phyloP scores from a whole-genome alignment of 64 coral and sea anemone genomes.

The Exaiptasia diaphana region DNA sequence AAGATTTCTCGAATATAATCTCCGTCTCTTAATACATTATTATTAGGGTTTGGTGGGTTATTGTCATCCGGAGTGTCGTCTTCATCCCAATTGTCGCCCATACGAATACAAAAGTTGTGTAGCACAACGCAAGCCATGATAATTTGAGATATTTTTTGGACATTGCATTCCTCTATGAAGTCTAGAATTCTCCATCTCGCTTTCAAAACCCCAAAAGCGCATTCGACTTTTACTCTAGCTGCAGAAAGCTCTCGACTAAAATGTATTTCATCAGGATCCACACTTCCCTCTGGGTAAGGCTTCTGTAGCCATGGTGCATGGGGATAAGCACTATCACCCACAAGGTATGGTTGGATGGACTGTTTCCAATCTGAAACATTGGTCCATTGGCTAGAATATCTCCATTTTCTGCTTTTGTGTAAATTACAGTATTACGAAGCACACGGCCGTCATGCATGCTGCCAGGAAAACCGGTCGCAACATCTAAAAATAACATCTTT shows the following conservation, averaged over 20 bases:
- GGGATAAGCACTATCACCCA: constrained; percentile 60
- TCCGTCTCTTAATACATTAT: constrained; percentile 35
- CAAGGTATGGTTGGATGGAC: constrained; percentile 45
- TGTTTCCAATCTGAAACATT: constrained; percentile 25
- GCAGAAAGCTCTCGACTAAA: constrained; percentile 10
- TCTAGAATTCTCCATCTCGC: constrained; percentile 47
- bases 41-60: constrained; percentile 12
- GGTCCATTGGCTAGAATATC: constrained; percentile 42
- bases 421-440: constrained; percentile 45
- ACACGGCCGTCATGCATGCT: constrained; percentile 61
- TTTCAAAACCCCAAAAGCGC: constrained; percentile 54
- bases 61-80: background rate
- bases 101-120: constrained; percentile 27
- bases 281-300: constrained; percentile 61
- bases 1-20: constrained; percentile 37
- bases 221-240: constrained; percentile 46
- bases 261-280: constrained; percentile 52
- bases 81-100: constrained; percentile 40
- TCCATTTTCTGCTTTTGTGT: constrained; percentile 45
- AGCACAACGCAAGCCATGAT: constrained; percentile 34
- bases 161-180: constrained; percentile 6
- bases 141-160: background rate
- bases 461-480: constrained; percentile 1
- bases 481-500: background rate
- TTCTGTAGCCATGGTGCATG: constrained; percentile 55